A percentile compares a stretch with the other conserved stretches of the same genome.
These are phyloP conservation scores for Trachymyrmex septentrionalis DNA, from an alignment of 1,140 invertebrate species.

Conservation along the genomic window DNA sequence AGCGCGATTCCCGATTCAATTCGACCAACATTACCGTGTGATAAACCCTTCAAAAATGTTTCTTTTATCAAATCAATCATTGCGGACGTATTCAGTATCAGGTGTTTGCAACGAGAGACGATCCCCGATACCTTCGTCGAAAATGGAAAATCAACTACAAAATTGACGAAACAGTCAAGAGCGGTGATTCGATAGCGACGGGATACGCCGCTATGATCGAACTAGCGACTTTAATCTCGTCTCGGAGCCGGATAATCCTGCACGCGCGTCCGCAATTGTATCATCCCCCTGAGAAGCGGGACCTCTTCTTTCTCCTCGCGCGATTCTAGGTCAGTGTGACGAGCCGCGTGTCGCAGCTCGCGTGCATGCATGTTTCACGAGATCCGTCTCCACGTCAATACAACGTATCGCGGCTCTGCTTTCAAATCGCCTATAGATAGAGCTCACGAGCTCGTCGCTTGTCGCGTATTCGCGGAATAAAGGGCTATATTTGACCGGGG, in stretches of 20 bases:
- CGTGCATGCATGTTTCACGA: constrained; percentile 61
- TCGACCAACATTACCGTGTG: background rate
- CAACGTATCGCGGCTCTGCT: constrained; percentile 46
- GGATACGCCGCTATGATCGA: background rate
- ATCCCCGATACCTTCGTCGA: background rate
- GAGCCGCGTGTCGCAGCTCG: constrained; percentile 4
- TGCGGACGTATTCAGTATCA: background rate
- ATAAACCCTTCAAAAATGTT: background rate
- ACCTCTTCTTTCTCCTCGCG: background rate
- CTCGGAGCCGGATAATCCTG: background rate
- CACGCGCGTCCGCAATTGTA: background rate
- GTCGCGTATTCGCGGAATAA: constrained; percentile 44
- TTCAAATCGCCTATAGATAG: constrained; percentile 62
- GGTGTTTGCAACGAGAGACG: background rate
- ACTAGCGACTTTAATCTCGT: background rate
- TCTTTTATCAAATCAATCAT: background rate
- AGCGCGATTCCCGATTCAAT: background rate
- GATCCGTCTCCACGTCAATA: constrained; percentile 36
- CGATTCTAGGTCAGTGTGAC: constrained; percentile 57
- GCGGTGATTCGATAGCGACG: background rate
- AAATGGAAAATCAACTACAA: background rate
- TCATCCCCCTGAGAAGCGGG: constrained; percentile 9
- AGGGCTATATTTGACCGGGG: constrained; percentile 49
- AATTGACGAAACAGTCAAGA: background rate
- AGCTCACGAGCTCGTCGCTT: constrained; percentile 22